Evolutionary conservation across 2,888 invertebrate genomes (phyloP), one percentile per base, ranked within the genome.

Genomic region (Melangyna quadrimaculata): DNA sequence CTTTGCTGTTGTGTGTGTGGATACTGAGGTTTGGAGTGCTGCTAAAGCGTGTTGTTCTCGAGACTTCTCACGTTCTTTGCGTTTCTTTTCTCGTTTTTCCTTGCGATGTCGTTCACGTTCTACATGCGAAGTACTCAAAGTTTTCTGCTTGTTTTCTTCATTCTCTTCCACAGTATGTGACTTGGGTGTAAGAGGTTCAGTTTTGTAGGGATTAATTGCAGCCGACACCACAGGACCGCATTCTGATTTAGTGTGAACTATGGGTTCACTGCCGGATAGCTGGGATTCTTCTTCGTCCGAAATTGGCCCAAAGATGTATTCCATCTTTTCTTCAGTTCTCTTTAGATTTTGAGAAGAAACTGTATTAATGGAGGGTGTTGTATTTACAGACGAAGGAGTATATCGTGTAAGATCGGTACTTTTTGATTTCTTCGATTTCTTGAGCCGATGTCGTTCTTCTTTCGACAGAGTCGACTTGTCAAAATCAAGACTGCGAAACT

Each of bases 251-350:
- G 73, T 40, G 17, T 80, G 80, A 3, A 87, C 24, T 0, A 87
- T 19, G 0, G 87, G 84, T 24, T 88, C 89, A 9, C 89, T 89
- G 27, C 90, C 90, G 0, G 91, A 89, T 10, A 90, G 82, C 32
- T 90, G 91, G 1, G 90, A 89, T 43, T 92, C 91, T 87, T 95
- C 95, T 88, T 97, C 96, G 89, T 96, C 97, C 1, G 97, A 97
- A 81, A 97, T 93, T 12, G 97, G 96, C 0, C 97, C 97, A 92
- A 97, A 97, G 83, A 97, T 97, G 88, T 96, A 97, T 91, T 97
- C 96, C 95, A 97, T 96, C 92, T 96, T 96, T 29, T 95, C 96
- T 96, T 83, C 96, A 94, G 88, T 95, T 94, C 70, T 74, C 32
- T 72, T 87, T 43, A 78, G 87, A 24, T 35, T 88, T n/a, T 67